A percentile compares a stretch with the other conserved stretches of the same genome.
phyloP scores from a whole-genome alignment of 2,113 vertebrate genomes.

The Coreoperca whiteheadi region DNA sequence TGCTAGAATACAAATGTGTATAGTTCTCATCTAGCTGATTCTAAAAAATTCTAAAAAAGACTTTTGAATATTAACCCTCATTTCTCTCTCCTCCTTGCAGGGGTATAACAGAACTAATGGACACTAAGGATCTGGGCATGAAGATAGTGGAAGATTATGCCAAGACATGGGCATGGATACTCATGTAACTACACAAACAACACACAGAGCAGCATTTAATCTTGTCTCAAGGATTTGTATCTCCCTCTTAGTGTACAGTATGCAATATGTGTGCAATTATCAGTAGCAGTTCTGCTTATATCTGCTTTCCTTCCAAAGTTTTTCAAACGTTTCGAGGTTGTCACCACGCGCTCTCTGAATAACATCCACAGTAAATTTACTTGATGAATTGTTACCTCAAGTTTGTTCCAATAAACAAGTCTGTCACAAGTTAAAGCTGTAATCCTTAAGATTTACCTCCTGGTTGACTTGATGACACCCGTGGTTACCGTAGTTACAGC shows the following conservation, averaged over 20 bases:
- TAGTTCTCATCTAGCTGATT: neutral
- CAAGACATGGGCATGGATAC: constrained; percentile 93
- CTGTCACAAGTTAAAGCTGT: neutral
- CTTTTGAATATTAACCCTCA: neutral
- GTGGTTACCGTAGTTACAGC: too few species aligned
- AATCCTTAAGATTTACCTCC: neutral
- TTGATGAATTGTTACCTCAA: neutral
- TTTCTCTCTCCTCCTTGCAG: constrained; percentile 70
- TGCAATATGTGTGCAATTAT: neutral
- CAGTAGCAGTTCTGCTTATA: neutral
- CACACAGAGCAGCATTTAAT: neutral
- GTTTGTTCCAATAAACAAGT: neutral
- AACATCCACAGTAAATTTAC: neutral
- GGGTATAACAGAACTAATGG: constrained; percentile 86
- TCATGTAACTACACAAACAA: constrained; percentile 86
- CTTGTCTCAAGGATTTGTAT: neutral
- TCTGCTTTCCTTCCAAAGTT: neutral
- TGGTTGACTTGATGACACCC: too few species aligned
- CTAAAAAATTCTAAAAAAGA: too few species aligned
- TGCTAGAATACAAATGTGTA: neutral
- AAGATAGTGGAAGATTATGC: constrained; percentile 93
- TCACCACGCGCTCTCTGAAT: neutral
- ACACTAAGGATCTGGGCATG: constrained; percentile 87
- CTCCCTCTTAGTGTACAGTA: too few species aligned
- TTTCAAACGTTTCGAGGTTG: neutral